Percentiles rank a stretch among this genome's conserved stretches.
Conservation (phyloP, 2,113 vertebrate genomes). For the Peromyscus leucopus region DNA sequence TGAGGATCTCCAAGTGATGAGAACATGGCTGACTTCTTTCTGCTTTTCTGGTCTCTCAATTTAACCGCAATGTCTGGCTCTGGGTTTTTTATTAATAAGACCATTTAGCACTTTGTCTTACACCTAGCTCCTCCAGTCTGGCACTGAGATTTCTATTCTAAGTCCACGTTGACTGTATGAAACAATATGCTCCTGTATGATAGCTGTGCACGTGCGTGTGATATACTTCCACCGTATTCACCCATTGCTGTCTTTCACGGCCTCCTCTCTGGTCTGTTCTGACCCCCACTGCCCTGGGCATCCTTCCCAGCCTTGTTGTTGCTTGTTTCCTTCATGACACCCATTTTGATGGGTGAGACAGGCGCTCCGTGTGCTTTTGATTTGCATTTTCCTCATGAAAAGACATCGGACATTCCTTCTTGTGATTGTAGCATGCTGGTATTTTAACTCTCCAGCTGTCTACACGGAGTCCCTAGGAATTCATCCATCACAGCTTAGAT, state of each 20-base stretch:
- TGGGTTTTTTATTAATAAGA: too few relatives aligned
- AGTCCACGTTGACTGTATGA: background rate
- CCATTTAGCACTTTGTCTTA: too few relatives aligned
- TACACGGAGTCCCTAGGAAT: background rate
- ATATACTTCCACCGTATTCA: background rate
- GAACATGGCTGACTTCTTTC: too few relatives aligned
- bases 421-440: background rate
- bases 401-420: background rate
- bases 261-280: background rate
- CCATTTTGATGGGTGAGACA: background rate
- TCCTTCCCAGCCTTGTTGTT: background rate
- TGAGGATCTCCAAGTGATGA: too few relatives aligned
- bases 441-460: slow-evolving; percentile 7
- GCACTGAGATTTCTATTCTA: background rate
- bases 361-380: background rate
- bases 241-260: background rate
- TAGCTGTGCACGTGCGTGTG: background rate
- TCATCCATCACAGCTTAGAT: background rate
- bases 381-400: background rate
- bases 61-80: too few relatives aligned
- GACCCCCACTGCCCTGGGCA: background rate
- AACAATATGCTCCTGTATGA: background rate
- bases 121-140: background rate
- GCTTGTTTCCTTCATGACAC: background rate
- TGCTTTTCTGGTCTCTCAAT: too few relatives aligned